Evolutionary conservation across 2,797 vertebrate species (phyloP).

Genomic region (Helarctos malayanus): DNA sequence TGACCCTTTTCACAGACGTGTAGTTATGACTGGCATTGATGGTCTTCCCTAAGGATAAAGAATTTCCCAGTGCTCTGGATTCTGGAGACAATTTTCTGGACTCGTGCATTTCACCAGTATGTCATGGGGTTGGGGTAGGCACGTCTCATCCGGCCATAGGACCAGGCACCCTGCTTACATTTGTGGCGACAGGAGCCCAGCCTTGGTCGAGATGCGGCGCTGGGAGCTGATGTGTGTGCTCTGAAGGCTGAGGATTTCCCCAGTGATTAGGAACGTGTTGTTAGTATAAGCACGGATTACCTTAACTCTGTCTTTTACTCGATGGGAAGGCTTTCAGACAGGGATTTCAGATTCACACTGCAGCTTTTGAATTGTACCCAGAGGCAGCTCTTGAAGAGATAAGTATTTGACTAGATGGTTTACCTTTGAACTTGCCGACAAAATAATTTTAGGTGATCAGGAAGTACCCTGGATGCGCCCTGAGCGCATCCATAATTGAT

Average conservation of each 20-base stretch:
- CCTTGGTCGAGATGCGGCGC: background rate
- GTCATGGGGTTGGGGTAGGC: background rate
- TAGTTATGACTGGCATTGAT: background rate
- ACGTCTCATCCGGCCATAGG: background rate
- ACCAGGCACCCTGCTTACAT: background rate
- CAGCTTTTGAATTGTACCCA: conserved; percentile 73
- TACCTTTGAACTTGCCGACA: conserved; percentile 81
- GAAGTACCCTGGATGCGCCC: conserved; percentile 58
- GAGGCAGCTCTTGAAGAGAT: conserved; percentile 78
- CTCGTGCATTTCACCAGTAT: background rate
- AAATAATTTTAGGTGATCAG: conserved; percentile 77
- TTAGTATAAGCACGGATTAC: background rate
- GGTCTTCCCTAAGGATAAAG: background rate
- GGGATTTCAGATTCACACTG: conserved; percentile 55
- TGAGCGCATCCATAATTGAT: conserved; percentile 83
- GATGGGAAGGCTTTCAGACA: background rate
- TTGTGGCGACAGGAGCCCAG: background rate
- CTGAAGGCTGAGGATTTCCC: conserved; percentile 38
- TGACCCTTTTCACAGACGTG: background rate
- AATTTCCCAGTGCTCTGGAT: background rate
- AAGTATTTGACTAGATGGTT: conserved; percentile 66
- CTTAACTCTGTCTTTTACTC: background rate
- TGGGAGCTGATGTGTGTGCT: background rate
- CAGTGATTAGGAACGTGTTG: background rate
- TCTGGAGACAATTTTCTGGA: background rate